A percentile compares a stretch with the other conserved stretches of the same genome.
These are phyloP conservation scores for Kuschelorhynchus macadamiae DNA, from an alignment of 2,888 invertebrate species.

Conservation along the genomic window DNA sequence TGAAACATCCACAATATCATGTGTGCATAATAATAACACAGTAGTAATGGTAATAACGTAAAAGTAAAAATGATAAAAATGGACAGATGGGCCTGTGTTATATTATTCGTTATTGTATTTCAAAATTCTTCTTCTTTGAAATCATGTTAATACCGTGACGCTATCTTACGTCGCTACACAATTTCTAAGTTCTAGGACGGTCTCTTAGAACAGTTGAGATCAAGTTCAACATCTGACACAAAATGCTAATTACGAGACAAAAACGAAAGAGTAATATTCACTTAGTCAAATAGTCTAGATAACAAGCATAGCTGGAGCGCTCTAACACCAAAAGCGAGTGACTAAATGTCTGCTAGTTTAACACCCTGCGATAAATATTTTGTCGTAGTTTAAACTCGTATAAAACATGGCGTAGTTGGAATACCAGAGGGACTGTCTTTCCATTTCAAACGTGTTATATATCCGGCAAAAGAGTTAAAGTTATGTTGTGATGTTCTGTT, in stretches of 20 bases:
- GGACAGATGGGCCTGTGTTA: too few relatives aligned
- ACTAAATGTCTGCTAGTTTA: conserved; percentile 39
- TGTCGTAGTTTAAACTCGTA: conserved; percentile 36
- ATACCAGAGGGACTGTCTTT: conserved; percentile 24
- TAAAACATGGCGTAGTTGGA: conserved; percentile 34
- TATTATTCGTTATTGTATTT: too few relatives aligned
- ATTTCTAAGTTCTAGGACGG: too few relatives aligned
- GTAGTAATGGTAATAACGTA: too few relatives aligned
- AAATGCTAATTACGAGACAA: conserved; percentile 18
- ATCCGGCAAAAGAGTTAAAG: background rate
- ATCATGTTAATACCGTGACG: too few relatives aligned
- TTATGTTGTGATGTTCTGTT: background rate
- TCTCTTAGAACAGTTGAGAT: too few relatives aligned
- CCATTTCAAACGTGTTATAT: conserved; percentile 3
- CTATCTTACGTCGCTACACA: too few relatives aligned
- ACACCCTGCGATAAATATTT: conserved; percentile 36
- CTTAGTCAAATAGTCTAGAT: conserved; percentile 25
- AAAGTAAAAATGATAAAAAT: too few relatives aligned
- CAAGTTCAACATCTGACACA: background rate
- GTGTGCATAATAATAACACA: too few relatives aligned
- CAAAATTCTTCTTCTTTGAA: too few relatives aligned
- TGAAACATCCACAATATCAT: too few relatives aligned
- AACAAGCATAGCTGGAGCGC: conserved; percentile 29
- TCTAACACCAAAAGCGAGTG: conserved; percentile 33
- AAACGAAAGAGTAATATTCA: conserved; percentile 25